Evolutionary conservation across 2,888 invertebrate genomes (phyloP).

Genomic region (Pachycephus smyrnensis): DNA sequence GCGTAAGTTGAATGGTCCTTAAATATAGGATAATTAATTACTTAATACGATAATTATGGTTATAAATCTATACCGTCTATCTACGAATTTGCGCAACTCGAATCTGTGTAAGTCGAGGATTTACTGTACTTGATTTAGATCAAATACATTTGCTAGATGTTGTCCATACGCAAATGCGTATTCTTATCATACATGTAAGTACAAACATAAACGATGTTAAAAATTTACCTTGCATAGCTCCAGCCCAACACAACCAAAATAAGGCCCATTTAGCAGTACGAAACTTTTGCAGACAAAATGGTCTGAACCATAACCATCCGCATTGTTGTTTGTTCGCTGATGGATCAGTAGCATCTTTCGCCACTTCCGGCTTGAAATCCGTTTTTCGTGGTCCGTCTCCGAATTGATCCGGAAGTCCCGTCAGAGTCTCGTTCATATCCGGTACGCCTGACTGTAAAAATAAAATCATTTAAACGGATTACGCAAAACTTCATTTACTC

Average conservation of each 20-base stretch:
- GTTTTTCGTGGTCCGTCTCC: conserved; percentile 44
- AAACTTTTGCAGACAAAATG: conserved; percentile 76
- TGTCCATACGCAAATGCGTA: no score
- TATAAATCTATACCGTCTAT: no score
- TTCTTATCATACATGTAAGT: no score
- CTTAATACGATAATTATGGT: no score
- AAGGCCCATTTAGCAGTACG: conserved; percentile 83
- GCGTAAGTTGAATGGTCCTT: no score
- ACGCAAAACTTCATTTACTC: no score
- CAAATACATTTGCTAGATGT: no score
- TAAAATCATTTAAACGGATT: background rate
- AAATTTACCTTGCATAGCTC: conserved; percentile 78
- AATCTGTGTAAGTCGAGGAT: no score
- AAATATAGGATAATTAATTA: no score
- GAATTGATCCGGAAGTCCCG: conserved; percentile 50
- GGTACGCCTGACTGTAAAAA: conserved; percentile 47
- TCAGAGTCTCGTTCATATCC: conserved; percentile 51
- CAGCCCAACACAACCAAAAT: conserved; percentile 85
- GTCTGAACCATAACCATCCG: conserved; percentile 78
- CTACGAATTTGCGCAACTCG: no score
- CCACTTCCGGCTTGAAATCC: conserved; percentile 39
- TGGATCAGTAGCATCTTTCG: conserved; percentile 27
- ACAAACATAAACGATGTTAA: no score
- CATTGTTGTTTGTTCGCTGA: conserved; percentile 63
- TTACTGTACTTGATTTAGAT: no score